Base-by-base conservation (phyloP, 1,140 invertebrate genomes). In the Euura saliciscinereae region DNA sequence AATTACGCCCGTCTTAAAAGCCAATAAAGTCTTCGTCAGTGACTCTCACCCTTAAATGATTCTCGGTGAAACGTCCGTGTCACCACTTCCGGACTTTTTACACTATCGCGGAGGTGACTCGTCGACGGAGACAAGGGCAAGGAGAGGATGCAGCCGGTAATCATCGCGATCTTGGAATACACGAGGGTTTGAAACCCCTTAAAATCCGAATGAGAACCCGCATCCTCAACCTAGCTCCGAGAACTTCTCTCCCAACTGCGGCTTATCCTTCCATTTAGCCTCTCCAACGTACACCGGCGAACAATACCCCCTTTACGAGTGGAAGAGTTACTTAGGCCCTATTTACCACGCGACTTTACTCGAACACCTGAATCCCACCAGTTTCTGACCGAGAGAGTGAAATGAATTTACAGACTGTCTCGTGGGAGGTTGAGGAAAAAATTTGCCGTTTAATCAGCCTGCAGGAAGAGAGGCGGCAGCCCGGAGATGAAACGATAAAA, bases 1-100 rank as follows among this genome's bases (percentile, higher is more conserved):
- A 84, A 84, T 85, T 84, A 82, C 78, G 75, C 75, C 66, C 74
- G 78, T 81, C 79, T 83, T 82, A 81, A 82, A 83, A 81, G 80
- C 80, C 79, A 81, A 84, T 84, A 82, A 81, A 82, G 75, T 83
- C 80, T 75, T 79, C 66, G 8, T 42, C 28, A 11, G 44, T 42
- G 66, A 10, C 44, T 67, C 44, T 44, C 66, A n/a, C 51, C 5
- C 51, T 59, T 3, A 59, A 6, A 11, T n/a, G 13, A 59, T n/a
- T n/a, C 51, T 59, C 51, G 51, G 51, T n/a, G 51, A 11, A 59
- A 11, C 13, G 3, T 59, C 51, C 3, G 13, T n/a, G 51, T n/a
- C 13, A 3, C 51, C 3, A 59, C 10, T n/a, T 8, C 51, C 51
- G 51, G 51, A 59, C 28, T 28, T 28, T 28, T 28, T 28, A 28